Conservation (phyloP, 2,888 invertebrate species). For the Volucella bombylans region DNA sequence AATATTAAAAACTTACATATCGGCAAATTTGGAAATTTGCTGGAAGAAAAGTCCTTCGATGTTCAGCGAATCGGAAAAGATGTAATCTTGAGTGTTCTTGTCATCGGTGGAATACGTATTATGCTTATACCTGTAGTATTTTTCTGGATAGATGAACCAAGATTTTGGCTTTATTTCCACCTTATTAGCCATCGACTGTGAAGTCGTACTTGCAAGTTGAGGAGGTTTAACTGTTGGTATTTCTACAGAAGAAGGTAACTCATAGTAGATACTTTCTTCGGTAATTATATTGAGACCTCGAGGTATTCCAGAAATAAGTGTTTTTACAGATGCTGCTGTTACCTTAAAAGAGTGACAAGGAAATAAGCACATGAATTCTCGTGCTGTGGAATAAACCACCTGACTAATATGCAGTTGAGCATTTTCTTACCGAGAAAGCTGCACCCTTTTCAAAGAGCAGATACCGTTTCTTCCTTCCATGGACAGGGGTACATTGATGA, state of each 20-base stretch:
- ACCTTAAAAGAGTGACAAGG: conserved; percentile 74
- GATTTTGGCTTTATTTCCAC: not conserved
- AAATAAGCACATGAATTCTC: not conserved
- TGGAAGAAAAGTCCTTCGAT: conserved; percentile 36
- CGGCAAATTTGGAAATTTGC: conserved; percentile 34
- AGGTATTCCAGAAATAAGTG: conserved; percentile 77
- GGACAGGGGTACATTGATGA: conserved; percentile 49
- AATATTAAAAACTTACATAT: conserved; percentile 3
- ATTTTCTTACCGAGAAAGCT: conserved; percentile 75
- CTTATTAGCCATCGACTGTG: not conserved
- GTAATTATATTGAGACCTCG: conserved; percentile 76
- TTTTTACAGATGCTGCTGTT: conserved; percentile 75
- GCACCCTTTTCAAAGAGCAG: conserved; percentile 79
- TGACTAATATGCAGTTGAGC: not conserved
- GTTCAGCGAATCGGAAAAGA: not conserved
- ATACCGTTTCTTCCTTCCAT: conserved; percentile 78
- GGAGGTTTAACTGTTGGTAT: conserved; percentile 2
- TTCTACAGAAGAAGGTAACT: conserved; percentile 76
- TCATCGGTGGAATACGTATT: not conserved
- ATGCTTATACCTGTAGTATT: conserved; percentile 10
- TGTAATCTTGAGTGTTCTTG: not conserved
- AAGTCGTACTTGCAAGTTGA: conserved; percentile 25
- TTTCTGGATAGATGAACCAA: not conserved
- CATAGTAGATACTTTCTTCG: conserved; percentile 78
- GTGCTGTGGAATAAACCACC: not conserved